Evolutionary conservation across 1,140 invertebrate species (phyloP), one percentile per base, ranked within the genome.

Genomic region (Leptinotarsa lineolata): DNA sequence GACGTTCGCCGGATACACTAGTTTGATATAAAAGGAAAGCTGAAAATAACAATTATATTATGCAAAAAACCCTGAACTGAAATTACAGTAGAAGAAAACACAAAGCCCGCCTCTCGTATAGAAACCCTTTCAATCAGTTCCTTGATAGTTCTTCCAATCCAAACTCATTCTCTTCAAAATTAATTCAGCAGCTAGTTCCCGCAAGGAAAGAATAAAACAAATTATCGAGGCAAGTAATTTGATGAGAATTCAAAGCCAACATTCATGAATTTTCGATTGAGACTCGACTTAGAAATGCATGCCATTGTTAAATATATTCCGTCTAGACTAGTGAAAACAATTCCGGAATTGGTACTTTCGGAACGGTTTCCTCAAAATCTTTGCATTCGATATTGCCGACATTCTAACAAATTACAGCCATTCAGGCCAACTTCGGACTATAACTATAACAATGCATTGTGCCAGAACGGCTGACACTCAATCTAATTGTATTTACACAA

Each of bases 401-500:
- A 58, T 67, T 72, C 44, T n/a, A 68, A 68, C 67, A 72, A 76
- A 78, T 78, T 72, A 74, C 48, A 21, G 46, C 45, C 72, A 72
- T 76, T 76, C 63, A 74, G 72, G 46, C 72, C 68, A 59, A 76
- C 39, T 72, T 76, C 22, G 46, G 66, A 59, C 73, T 63, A 78
- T 79, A 79, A 79, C 76, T 76, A 78, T 78, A 78, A 78, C 74
- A 77, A 79, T 79, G 76, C 67, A 71, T 72, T 77, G 67, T 75
- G 69, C 73, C 78, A 74, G 71, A 69, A 72, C 45, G 68, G 39
- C 73, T 75, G 77, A 76, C 76, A 76, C 76, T 79, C 75, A 78
- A 78, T 79, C 76, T 79, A 78, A 79, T 79, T 79, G 78, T 79
- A 78, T 79, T 79, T 79, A 78, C 78, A 76, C 76, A 71, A 65